phyloP scores from a whole-genome alignment of 2,888 invertebrate species.

The Parnassius glacialis region DNA sequence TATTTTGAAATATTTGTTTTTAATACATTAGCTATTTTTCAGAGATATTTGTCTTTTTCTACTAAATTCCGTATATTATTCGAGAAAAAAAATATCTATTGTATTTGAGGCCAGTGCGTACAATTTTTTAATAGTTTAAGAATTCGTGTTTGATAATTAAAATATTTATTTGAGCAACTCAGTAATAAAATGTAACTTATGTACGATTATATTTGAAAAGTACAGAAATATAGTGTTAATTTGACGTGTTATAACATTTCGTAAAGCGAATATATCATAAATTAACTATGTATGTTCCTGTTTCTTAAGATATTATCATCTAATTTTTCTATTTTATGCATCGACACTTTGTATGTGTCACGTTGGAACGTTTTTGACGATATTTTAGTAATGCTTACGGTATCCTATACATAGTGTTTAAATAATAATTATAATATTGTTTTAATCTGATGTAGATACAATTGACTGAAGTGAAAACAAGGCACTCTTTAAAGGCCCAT shows the following conservation, averaged over 20 bases:
- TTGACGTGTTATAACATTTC: too few species aligned
- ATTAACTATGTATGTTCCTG: too few species aligned
- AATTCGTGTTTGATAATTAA: not conserved
- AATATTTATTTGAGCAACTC: constrained; percentile 21
- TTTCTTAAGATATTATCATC: too few species aligned
- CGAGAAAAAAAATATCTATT: not conserved
- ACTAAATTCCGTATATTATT: too few species aligned
- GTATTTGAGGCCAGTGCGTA: not conserved
- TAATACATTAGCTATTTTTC: not conserved
- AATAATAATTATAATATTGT: not conserved
- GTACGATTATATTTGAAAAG: too few species aligned
- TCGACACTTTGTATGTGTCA: not conserved
- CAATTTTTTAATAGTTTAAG: not conserved
- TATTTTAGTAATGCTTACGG: too few species aligned
- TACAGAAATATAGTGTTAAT: too few species aligned
- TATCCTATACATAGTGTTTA: too few species aligned
- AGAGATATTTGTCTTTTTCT: not conserved
- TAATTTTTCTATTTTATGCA: too few species aligned
- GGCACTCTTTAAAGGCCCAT: constrained; percentile 23
- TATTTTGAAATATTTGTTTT: not conserved
- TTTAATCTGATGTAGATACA: constrained; percentile 15
- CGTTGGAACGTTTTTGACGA: too few species aligned
- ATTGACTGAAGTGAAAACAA: constrained; percentile 13
- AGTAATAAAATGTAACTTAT: not conserved
- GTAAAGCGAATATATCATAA: too few species aligned